Evolutionary conservation across 2,113 vertebrate genomes (phyloP).

Genomic region (Notechis scutatus): DNA sequence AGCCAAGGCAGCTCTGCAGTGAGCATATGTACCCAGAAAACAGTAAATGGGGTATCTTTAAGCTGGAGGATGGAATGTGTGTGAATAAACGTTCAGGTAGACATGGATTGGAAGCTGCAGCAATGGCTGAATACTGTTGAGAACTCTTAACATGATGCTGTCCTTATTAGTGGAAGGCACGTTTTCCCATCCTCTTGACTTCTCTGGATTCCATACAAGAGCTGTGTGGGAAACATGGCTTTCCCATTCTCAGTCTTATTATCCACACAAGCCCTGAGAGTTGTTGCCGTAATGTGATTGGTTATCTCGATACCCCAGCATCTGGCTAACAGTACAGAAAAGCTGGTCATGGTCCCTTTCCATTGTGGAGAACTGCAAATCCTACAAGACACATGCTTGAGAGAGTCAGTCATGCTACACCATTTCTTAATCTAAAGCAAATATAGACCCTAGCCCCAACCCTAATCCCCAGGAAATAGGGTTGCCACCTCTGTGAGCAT

Average conservation of each 20-base stretch:
- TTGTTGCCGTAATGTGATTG: neutral
- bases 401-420: neutral
- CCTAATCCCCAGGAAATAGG: neutral
- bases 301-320: neutral
- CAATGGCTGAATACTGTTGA: neutral
- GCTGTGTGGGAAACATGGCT: neutral
- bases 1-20: neutral
- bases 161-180: neutral
- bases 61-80: neutral
- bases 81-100: neutral
- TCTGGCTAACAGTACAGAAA: conserved; percentile 17
- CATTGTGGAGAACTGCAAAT: conserved; percentile 48
- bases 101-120: neutral
- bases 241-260: neutral
- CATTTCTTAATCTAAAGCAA: neutral
- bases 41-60: neutral
- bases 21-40: neutral
- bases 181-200: neutral
- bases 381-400: conserved; percentile 21
- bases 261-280: fast-evolving
- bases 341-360: conserved; percentile 53
- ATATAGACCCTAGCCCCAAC: neutral
- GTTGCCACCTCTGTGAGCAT: neutral
- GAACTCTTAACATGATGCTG: neutral
- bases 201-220: neutral